Base-by-base conservation (phyloP, 1,140 invertebrate species). In the Papilio helenus region DNA sequence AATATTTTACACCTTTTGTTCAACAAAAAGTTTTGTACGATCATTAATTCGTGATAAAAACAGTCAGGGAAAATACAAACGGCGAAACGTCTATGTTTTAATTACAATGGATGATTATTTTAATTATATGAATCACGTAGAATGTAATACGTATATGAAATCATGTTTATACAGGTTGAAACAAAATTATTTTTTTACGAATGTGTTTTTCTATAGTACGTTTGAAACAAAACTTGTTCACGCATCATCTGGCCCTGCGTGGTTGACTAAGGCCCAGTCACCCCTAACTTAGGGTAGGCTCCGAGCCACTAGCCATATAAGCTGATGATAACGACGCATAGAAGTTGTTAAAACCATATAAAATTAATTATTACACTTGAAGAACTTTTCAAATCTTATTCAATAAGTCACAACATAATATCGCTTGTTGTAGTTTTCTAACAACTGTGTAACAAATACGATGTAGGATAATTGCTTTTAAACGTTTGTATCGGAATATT, bases 381-480 rank as follows among this genome's bases (percentile, higher is more conserved):
- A 14, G 3, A 68, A 14, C 14, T 68, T 68, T 68, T 29, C 2
- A 68, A 68, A 8, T 18, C 12, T 34, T 68, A 68, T 68, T 68
- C 2, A 65, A 29, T 65, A 12, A 65, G 3, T 65, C 2, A 10
- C 29, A 65, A 23, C 58, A 26, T 26, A 29, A 29, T 65, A 65
- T 14, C 2, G 3, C 26, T 3, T 65, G 10, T 65, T 61, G 23
- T 61, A 26, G 14, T 16, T 68, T 68, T 68, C 26, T 68, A 61
- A 61, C 58, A 61, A 61, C 26, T 26, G 58, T 61, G 23, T 61
- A 61, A 23, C 61, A 12, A 49, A 73, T 73, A 16, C 16, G 10
- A 51, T 34, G 51, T 49, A 49, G n/a, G 12, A 51, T 49, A 68
- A 68, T 74, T 51, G n/a, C 42, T 49, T 74, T 46, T 74, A 74